Conservation (phyloP, 1,140 invertebrate species). For the Goniozus legneri region DNA sequence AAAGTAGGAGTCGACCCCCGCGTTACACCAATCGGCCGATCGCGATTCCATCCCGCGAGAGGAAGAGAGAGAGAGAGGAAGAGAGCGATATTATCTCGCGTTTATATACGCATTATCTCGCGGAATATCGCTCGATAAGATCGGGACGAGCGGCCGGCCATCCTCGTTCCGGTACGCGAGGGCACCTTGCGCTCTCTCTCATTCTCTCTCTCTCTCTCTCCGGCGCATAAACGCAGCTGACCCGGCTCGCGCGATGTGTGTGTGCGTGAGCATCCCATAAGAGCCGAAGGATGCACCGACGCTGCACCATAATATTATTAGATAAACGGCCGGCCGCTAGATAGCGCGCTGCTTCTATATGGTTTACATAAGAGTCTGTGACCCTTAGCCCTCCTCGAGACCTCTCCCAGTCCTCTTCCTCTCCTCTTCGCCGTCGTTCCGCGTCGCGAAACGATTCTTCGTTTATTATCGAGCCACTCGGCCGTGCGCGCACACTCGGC, state of each 20-base stretch:
- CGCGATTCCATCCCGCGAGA: too few species aligned
- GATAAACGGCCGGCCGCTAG: conserved; percentile 41
- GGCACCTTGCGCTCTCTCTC: neutral
- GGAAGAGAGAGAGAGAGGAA: too few species aligned
- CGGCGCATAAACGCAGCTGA: too few species aligned
- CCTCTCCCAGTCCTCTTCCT: conserved; percentile 18
- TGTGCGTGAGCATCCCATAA: conserved; percentile 21
- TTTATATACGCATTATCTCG: conserved; percentile 19
- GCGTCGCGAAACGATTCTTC: too few species aligned
- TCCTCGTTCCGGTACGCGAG: conserved; percentile 9
- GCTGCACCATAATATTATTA: conserved; percentile 45
- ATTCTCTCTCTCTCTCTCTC: too few species aligned
- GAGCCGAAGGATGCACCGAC: conserved; percentile 24
- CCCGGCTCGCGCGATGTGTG: too few species aligned
- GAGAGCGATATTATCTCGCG: conserved; percentile 28
- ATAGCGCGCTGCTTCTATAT: conserved; percentile 36
- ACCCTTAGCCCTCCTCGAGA: conserved; percentile 27
- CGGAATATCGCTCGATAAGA: conserved; percentile 32
- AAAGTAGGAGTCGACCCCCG: too few species aligned
- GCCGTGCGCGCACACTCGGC: too few species aligned
- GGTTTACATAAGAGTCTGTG: conserved; percentile 42
- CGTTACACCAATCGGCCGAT: too few species aligned
- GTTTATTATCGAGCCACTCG: too few species aligned
- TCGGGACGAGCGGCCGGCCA: conserved; percentile 27
- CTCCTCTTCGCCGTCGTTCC: conserved; percentile 6